phyloP scores from a whole-genome alignment of 2,888 invertebrate genomes.

The Amitus sp. region DNA sequence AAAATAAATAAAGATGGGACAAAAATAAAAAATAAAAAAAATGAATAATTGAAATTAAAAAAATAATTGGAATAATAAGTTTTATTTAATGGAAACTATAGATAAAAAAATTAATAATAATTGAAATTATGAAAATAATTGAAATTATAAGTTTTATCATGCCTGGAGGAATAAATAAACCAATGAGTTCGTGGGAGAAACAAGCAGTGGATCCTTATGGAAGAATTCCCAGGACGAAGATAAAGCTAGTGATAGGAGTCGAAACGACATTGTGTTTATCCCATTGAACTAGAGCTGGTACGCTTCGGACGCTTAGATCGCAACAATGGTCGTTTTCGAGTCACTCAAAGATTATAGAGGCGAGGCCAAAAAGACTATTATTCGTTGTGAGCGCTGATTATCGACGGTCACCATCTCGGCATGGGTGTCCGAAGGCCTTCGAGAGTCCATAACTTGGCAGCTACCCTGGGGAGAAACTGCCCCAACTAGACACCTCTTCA shows the following conservation, averaged over 20 bases:
- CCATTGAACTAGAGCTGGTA: conserved; percentile 33
- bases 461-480: conserved; percentile 37
- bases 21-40: too few species aligned
- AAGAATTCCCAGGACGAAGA: conserved; percentile 5
- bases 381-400: conserved; percentile 27
- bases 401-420: conserved; percentile 37
- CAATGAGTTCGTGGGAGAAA: too few species aligned
- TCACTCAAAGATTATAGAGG: conserved; percentile 34
- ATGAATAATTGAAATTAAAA: too few species aligned
- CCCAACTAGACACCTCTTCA: conserved; percentile 58
- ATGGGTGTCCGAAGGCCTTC: conserved; percentile 39
- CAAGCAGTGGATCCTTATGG: background rate
- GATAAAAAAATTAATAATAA: too few species aligned
- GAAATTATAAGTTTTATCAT: too few species aligned
- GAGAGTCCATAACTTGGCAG: conserved; percentile 31
- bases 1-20: too few species aligned
- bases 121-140: too few species aligned
- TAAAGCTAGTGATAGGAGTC: conserved; percentile 22
- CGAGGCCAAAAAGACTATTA: conserved; percentile 38
- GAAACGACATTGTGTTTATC: conserved; percentile 33
- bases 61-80: too few species aligned
- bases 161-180: too few species aligned
- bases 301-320: conserved; percentile 12
- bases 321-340: conserved; percentile 36
- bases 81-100: too few species aligned